Percentiles rank a stretch among this genome's conserved stretches.
Evolutionary conservation across 2,888 invertebrate genomes (phyloP).

Genomic region (Polymixis flavicincta): DNA sequence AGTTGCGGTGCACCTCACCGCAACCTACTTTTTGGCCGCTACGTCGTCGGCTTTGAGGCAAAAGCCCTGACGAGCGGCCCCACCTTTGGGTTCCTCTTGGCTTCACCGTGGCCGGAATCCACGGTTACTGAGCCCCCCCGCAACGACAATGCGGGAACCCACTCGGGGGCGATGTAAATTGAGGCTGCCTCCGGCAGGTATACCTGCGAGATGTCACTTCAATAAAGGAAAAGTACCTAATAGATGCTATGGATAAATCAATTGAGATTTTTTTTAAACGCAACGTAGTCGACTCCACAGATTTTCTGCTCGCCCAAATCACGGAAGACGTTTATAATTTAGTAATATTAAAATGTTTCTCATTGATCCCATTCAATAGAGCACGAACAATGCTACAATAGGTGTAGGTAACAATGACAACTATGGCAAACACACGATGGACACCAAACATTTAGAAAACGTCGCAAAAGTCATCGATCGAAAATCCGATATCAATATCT

Average conservation of each 20-base stretch:
- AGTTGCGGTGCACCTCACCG: too few species aligned
- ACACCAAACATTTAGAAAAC: conserved; percentile 62
- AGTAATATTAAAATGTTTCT: conserved; percentile 90
- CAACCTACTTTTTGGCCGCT: too few species aligned
- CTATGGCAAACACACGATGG: conserved; percentile 88
- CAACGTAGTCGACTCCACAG: conserved; percentile 45
- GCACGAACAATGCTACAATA: conserved; percentile 87
- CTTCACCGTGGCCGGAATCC: too few species aligned
- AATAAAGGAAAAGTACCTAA: neutral
- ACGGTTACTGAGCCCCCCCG: too few species aligned
- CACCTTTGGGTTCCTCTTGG: too few species aligned
- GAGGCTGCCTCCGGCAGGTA: too few species aligned
- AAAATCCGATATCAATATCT: conserved; percentile 39
- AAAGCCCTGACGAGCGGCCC: too few species aligned
- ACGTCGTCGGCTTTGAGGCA: too few species aligned
- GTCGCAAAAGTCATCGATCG: conserved; percentile 54
- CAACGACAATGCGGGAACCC: too few species aligned
- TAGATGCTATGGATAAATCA: neutral
- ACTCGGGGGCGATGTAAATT: too few species aligned
- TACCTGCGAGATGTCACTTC: too few species aligned
- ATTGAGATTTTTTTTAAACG: neutral
- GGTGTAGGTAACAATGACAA: conserved; percentile 90
- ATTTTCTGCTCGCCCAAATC: conserved; percentile 67
- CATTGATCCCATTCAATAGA: conserved; percentile 87
- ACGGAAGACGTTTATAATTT: conserved; percentile 90